Base-by-base conservation (phyloP, 2,113 vertebrate species). In the Uropsilus gracilis region DNA sequence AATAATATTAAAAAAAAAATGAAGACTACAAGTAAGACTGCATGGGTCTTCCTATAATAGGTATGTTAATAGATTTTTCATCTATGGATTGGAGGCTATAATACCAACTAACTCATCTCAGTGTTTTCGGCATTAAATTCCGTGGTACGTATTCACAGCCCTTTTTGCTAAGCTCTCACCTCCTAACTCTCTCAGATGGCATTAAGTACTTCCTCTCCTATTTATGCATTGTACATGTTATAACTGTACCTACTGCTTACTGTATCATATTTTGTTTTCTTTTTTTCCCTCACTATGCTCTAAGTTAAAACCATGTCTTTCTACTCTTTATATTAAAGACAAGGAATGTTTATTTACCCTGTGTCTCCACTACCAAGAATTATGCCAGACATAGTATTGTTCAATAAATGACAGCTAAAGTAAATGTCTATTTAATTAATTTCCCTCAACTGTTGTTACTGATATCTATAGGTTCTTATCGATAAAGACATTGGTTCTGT, bases 381-480 rank as follows among this genome's bases (percentile, higher is more conserved):
- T 90, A 87, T 75, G 59, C 18, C 39, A 89, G 88, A 69, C 20
- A 68, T 0, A 68, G 22, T 57, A 90, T 48, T 53, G 53, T 6
- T 80, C 18, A 61, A 82, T 82, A 73, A 86, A 69, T 37, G 20
- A 48, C 1, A 72, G 13, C 0, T 75, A 22, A 80, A 75, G 64
- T 63, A 84, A 86, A 75, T 16, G 68, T 88, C 37, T 64, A 68
- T 64, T 17, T 55, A 90, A 81, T 7, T 63, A 50, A 90, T 44
- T 88, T 93, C 69, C 89, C 82, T 90, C 61, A 84, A 89, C 1
- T 26, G 16, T 93, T 71, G 16, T 86, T 84, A 34, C 2, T 73
- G 16, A n/a, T 42, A 95, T 9, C 0, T 57, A 2, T 9, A 84
- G 6, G n/a, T 10, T 37, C 86, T 84, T 71, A 28, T 82, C 61